Percentiles rank a stretch among this genome's conserved stretches.
phyloP scores from a whole-genome alignment of 1,140 invertebrate species.

The Brachionus paranguensis region DNA sequence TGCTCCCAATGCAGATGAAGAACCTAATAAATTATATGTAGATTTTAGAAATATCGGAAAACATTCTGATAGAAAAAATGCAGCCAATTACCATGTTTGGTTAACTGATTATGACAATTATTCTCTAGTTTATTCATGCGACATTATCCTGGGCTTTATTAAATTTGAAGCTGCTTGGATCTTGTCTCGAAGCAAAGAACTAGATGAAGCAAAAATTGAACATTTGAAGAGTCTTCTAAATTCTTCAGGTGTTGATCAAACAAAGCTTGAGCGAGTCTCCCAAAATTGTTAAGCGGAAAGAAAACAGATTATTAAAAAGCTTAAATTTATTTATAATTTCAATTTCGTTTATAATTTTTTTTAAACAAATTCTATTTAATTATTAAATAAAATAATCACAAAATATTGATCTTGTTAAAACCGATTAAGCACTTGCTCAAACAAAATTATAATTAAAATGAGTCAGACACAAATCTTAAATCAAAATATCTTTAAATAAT shows the following conservation, averaged over 20 bases:
- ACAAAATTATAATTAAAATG: background rate
- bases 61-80: background rate
- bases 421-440: background rate
- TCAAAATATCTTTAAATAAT: background rate
- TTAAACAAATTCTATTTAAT: background rate
- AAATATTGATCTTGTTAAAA: background rate
- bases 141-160: background rate
- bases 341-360: background rate
- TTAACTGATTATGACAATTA: conserved; percentile 9
- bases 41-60: background rate
- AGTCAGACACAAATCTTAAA: background rate
- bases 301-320: background rate
- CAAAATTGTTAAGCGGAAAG: background rate
- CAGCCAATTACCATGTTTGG: conserved; percentile 22
- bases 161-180: conserved; percentile 17
- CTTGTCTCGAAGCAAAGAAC: background rate
- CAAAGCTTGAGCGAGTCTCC: background rate
- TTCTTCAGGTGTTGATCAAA: background rate
- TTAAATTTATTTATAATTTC: background rate
- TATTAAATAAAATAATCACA: background rate
- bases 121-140: conserved; percentile 17
- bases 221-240: background rate
- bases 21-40: background rate
- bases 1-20: background rate
- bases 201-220: background rate